These are phyloP conservation scores for Lampropteryx suffumata DNA, from an alignment of 2,888 invertebrate genomes.

Conservation along the genomic window DNA sequence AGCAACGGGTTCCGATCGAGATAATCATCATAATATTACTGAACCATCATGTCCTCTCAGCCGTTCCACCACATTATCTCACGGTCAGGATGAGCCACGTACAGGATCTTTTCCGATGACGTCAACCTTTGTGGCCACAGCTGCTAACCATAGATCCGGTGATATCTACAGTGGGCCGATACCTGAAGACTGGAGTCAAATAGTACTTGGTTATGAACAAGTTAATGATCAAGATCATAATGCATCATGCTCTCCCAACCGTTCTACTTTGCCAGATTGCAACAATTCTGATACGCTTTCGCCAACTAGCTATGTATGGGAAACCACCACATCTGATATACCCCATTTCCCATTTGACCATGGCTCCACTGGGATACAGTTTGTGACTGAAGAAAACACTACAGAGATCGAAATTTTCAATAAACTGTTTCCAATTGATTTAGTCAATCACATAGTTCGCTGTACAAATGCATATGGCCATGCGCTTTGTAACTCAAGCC, in stretches of 20 bases:
- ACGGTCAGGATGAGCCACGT: neutral
- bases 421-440: too few species aligned
- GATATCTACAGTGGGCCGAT: neutral
- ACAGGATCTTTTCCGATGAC: too few species aligned
- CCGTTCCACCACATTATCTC: slow-evolving; percentile 1
- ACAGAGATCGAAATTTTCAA: too few species aligned
- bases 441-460: neutral
- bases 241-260: neutral
- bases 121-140: too few species aligned
- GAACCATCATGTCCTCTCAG: neutral
- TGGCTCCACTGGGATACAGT: slow-evolving; percentile 1
- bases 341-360: slow-evolving; percentile 2
- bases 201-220: neutral
- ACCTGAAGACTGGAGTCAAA: neutral
- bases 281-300: neutral
- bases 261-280: slow-evolving; percentile 1
- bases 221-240: too few species aligned
- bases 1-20: neutral
- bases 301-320: slow-evolving; percentile 1
- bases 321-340: slow-evolving; percentile 2
- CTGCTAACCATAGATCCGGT: neutral
- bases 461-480: slow-evolving; percentile 21
- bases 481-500: slow-evolving; percentile 15
- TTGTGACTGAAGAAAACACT: neutral
- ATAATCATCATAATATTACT: too few species aligned